Evolutionary conservation across 2,113 vertebrate genomes (phyloP).

Genomic region (Myotis brandtii): DNA sequence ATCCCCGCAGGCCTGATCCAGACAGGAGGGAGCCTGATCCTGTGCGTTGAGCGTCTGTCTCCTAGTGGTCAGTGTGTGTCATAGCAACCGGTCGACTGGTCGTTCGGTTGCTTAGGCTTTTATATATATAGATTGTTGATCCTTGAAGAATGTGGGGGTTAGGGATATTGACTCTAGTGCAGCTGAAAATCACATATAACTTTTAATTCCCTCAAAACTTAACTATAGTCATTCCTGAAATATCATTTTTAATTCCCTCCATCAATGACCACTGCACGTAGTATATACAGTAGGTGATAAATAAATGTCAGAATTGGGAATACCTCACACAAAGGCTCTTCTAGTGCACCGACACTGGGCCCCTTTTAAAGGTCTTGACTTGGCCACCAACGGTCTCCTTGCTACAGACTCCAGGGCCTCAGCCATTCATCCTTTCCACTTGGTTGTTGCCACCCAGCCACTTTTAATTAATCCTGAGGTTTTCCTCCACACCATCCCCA

Average conservation of each 20-base stretch:
- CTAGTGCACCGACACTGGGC: not conserved
- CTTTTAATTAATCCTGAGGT: not conserved
- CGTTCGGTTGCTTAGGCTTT: too few relatives aligned
- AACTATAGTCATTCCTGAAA: not conserved
- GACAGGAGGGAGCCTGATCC: too few relatives aligned
- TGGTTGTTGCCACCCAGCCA: not conserved
- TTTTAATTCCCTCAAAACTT: not conserved
- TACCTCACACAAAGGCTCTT: conserved; percentile 1
- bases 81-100: too few relatives aligned
- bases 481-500: not conserved
- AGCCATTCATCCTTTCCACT: not conserved
- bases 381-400: not conserved
- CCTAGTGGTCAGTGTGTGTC: too few relatives aligned
- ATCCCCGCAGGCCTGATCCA: too few relatives aligned
- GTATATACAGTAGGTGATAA: not conserved
- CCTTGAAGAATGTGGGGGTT: not conserved
- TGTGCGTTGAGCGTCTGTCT: too few relatives aligned
- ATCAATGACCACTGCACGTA: not conserved
- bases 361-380: not conserved
- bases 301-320: not conserved
- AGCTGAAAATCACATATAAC: not conserved
- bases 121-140: too few relatives aligned
- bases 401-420: not conserved
- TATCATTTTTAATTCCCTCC: not conserved
- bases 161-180: not conserved